Conservation (phyloP, 2,113 vertebrate genomes). For the Mastomys coucha region DNA sequence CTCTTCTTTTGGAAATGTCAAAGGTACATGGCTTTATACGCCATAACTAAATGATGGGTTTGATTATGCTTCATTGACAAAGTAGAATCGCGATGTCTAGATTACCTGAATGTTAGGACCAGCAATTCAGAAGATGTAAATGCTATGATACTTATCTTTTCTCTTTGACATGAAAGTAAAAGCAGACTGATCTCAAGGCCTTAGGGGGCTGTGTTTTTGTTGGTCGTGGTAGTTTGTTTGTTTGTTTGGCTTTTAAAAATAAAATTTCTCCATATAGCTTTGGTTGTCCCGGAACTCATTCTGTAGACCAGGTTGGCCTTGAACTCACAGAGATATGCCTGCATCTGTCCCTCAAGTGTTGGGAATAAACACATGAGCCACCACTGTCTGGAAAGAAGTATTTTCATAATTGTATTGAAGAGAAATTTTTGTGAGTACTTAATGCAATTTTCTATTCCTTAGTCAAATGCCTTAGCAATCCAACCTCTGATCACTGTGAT, state of each 20-base stretch:
- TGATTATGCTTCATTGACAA: not conserved
- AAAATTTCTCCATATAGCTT: not conserved
- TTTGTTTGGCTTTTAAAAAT: not conserved
- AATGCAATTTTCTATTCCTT: not conserved
- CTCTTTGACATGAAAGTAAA: constrained; percentile 37
- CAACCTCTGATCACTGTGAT: not conserved
- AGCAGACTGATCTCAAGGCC: not conserved
- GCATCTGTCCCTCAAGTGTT: not conserved
- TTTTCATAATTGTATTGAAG: constrained; percentile 2
- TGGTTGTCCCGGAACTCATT: not conserved
- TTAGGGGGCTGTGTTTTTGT: too few relatives aligned
- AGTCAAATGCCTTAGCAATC: not conserved
- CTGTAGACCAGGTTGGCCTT: not conserved
- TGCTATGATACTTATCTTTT: constrained; percentile 15
- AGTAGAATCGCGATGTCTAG: not conserved
- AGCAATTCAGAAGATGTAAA: not conserved
- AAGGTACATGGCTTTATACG: not conserved
- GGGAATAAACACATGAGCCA: not conserved
- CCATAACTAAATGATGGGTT: not conserved
- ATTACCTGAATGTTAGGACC: not conserved
- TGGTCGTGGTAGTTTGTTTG: not conserved
- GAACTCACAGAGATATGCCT: not conserved
- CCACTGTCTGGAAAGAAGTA: not conserved
- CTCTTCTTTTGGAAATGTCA: constrained; percentile 30
- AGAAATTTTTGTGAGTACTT: not conserved